Conservation (phyloP, 2,797 vertebrate genomes). For the Leptoclinus maculatus region DNA sequence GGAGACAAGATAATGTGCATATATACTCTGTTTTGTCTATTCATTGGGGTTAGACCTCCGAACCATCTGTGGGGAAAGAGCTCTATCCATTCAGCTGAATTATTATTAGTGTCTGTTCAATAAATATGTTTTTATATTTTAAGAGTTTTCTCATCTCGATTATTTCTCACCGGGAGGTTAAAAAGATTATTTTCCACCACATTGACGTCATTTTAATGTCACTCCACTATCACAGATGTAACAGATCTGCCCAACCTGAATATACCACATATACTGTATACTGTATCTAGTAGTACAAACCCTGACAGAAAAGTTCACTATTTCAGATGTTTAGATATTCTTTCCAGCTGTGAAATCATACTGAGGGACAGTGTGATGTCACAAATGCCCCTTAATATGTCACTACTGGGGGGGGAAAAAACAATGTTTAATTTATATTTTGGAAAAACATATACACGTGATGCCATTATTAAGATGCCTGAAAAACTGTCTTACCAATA, state of each 20-base stretch:
- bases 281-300: background rate
- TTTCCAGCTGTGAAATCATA: background rate
- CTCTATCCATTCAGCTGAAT: too few relatives aligned
- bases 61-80: too few relatives aligned
- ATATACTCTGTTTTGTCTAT: too few relatives aligned
- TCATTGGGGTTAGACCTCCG: too few relatives aligned
- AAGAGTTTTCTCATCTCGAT: too few relatives aligned
- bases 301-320: background rate
- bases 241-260: background rate
- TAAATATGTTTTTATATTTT: too few relatives aligned
- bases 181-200: too few relatives aligned
- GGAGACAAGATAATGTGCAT: too few relatives aligned
- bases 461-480: background rate
- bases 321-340: background rate
- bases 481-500: slow-evolving; percentile 76
- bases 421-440: background rate
- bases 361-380: background rate
- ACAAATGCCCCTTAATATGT: background rate
- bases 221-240: background rate
- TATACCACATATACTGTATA: background rate
- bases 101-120: too few relatives aligned
- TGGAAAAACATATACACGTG: background rate
- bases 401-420: background rate
- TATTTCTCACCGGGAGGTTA: too few relatives aligned
- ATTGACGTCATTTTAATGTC: background rate